Evolutionary conservation across 2,888 invertebrate species (phyloP).

Genomic region (Tachina grossa): DNA sequence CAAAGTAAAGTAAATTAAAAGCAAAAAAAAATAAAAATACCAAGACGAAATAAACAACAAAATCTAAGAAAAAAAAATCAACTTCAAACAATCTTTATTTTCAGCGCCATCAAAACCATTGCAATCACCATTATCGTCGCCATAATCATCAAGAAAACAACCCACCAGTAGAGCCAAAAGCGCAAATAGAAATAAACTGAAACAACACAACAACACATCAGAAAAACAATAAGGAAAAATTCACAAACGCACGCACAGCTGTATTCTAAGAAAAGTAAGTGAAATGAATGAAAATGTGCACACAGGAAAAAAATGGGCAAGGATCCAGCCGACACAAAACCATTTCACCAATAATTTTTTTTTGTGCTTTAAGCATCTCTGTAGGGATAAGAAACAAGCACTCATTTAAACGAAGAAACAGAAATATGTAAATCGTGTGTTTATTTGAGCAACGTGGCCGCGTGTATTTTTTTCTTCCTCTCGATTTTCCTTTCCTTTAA

Average conservation of each 20-base stretch:
- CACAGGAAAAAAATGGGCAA: conserved; percentile 21
- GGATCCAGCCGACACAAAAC: conserved; percentile 41
- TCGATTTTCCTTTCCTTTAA: conserved; percentile 54
- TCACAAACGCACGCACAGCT: conserved; percentile 16
- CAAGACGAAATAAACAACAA: conserved; percentile 41
- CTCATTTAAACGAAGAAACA: conserved; percentile 15
- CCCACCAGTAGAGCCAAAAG: conserved; percentile 80
- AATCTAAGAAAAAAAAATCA: conserved; percentile 69
- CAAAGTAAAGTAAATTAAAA: conserved; percentile 50
- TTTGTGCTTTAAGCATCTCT: conserved; percentile 35
- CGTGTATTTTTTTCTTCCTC: conserved; percentile 58
- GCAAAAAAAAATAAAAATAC: conserved; percentile 11
- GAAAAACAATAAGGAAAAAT: conserved; percentile 52
- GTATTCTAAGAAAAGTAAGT: conserved; percentile 10
- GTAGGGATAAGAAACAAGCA: conserved; percentile 23
- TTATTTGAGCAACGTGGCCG: conserved; percentile 68
- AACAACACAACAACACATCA: conserved; percentile 14
- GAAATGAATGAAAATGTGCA: conserved; percentile 45
- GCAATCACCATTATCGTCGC: conserved; percentile 82
- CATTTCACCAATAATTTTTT: conserved; percentile 10
- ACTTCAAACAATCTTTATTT: conserved; percentile 80
- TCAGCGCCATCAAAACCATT: conserved; percentile 82
- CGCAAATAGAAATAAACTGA: conserved; percentile 63
- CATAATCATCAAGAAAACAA: conserved; percentile 82
- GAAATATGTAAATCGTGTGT: conserved; percentile 17